A percentile compares a stretch with the other conserved stretches of the same genome.
Evolutionary conservation across 2,113 vertebrate genomes (phyloP).

Genomic region (Alethe diademata): DNA sequence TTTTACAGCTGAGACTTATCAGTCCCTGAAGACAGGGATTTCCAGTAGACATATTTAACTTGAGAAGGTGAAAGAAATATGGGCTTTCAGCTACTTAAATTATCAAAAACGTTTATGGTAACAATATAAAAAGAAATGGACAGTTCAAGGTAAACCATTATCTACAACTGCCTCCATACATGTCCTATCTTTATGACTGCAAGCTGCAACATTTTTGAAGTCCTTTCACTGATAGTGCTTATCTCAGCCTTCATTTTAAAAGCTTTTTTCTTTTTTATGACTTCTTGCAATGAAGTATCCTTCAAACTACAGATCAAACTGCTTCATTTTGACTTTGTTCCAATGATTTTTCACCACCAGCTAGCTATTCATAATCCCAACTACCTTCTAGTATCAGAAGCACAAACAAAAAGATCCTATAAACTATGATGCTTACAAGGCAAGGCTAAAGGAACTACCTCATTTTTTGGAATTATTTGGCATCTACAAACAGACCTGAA

Average conservation of each 20-base stretch:
- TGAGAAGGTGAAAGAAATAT: not conserved
- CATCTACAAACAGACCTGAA: not conserved
- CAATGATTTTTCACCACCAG: not conserved
- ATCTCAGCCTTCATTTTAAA: conserved; percentile 20
- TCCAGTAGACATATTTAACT: not conserved
- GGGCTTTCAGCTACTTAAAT: not conserved
- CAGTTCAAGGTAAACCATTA: conserved; percentile 24
- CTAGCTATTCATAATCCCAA: not conserved
- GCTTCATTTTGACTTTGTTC: not conserved
- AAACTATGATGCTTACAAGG: not conserved
- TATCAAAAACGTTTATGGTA: not conserved
- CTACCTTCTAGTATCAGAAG: not conserved
- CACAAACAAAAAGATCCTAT: not conserved
- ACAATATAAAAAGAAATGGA: conserved; percentile 18
- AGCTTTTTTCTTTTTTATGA: not conserved
- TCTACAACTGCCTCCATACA: not conserved
- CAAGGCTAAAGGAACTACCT: not conserved
- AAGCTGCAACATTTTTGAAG: not conserved
- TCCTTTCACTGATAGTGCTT: conserved; percentile 21
- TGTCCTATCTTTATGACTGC: conserved; percentile 1
- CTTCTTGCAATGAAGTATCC: not conserved
- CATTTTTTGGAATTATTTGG: not conserved
- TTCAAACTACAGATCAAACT: not conserved
- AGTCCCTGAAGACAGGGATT: not conserved
- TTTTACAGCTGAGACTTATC: not conserved